Evolutionary conservation across 35 echinoderm and acorn worm species (phyloP).

Genomic region (Nesometra sesokonis): DNA sequence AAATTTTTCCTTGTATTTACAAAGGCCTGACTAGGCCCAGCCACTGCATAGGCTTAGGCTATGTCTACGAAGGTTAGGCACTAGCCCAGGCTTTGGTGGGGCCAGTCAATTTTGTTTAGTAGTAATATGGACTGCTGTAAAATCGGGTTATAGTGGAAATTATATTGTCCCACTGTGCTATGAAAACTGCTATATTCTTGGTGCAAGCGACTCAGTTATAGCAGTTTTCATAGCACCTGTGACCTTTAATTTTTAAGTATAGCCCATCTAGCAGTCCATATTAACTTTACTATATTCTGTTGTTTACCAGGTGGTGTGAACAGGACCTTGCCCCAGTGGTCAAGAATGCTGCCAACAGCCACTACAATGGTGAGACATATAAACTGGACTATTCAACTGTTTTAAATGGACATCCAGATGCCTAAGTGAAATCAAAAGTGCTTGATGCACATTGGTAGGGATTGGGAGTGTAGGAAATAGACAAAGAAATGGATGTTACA

Average conservation of each 20-base stretch:
- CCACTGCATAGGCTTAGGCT: too few relatives aligned
- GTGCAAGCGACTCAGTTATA: neutral
- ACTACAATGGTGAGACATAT: constrained; percentile 17
- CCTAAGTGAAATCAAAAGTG: too few relatives aligned
- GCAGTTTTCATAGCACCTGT: neutral
- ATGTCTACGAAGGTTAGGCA: too few relatives aligned
- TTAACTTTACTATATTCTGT: neutral
- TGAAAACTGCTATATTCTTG: neutral
- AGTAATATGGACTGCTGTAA: neutral
- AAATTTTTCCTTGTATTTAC: too few relatives aligned
- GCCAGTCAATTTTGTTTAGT: too few relatives aligned
- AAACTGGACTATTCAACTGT: constrained; percentile 10
- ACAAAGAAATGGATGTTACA: too few relatives aligned
- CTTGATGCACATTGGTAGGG: too few relatives aligned
- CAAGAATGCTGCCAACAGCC: constrained; percentile 15
- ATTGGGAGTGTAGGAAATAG: too few relatives aligned
- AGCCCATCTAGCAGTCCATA: neutral
- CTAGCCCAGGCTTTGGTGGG: too few relatives aligned
- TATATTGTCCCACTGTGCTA: neutral
- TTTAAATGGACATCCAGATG: constrained; percentile 29
- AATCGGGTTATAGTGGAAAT: neutral
- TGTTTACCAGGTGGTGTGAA: constrained; percentile 66
- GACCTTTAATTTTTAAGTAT: neutral
- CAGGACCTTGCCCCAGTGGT: constrained; percentile 60
- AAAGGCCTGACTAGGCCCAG: too few relatives aligned